A percentile compares a stretch with the other conserved stretches of the same genome.
phyloP scores from a whole-genome alignment of 1,140 invertebrate genomes.

The Danaus plexippus region DNA sequence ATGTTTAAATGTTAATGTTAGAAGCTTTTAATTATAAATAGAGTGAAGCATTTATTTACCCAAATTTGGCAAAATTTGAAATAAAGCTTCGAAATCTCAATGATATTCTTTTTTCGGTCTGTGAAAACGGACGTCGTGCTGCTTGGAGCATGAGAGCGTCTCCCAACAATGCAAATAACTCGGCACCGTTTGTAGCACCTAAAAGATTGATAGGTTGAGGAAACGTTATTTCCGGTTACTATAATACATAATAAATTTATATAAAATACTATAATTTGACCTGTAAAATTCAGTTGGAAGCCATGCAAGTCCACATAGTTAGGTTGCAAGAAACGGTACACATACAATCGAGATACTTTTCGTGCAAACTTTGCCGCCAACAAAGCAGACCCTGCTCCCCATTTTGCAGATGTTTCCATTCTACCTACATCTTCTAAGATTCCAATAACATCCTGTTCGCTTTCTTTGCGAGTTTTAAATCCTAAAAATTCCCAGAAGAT shows the following conservation, averaged over 20 bases:
- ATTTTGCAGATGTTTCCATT: slow-evolving; percentile 43
- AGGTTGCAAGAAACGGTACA: slow-evolving; percentile 56
- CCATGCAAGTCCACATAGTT: slow-evolving; percentile 62
- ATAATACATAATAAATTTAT: neutral
- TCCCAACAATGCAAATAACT: slow-evolving; percentile 77
- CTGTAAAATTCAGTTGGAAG: slow-evolving; percentile 58
- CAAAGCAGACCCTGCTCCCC: slow-evolving; percentile 60
- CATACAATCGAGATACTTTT: slow-evolving; percentile 48
- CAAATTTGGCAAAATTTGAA: slow-evolving; percentile 75
- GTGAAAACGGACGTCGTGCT: slow-evolving; percentile 70
- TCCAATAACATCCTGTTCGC: slow-evolving; percentile 13
- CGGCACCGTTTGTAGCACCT: slow-evolving; percentile 76
- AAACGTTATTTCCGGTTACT: neutral
- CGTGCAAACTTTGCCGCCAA: slow-evolving; percentile 56
- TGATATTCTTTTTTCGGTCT: slow-evolving; percentile 74
- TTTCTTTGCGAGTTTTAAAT: slow-evolving; percentile 10
- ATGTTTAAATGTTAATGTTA: slow-evolving; percentile 14
- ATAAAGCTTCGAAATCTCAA: slow-evolving; percentile 72
- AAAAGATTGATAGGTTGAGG: slow-evolving; percentile 9
- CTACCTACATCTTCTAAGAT: slow-evolving; percentile 22
- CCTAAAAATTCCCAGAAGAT: slow-evolving; percentile 58
- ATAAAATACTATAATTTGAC: slow-evolving; percentile 20
- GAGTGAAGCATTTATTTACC: slow-evolving; percentile 52
- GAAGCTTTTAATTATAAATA: neutral
- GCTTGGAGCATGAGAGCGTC: slow-evolving; percentile 76